Evolutionary conservation across 2,797 vertebrate genomes (phyloP).

Genomic region (Hylomyscus alleni): DNA sequence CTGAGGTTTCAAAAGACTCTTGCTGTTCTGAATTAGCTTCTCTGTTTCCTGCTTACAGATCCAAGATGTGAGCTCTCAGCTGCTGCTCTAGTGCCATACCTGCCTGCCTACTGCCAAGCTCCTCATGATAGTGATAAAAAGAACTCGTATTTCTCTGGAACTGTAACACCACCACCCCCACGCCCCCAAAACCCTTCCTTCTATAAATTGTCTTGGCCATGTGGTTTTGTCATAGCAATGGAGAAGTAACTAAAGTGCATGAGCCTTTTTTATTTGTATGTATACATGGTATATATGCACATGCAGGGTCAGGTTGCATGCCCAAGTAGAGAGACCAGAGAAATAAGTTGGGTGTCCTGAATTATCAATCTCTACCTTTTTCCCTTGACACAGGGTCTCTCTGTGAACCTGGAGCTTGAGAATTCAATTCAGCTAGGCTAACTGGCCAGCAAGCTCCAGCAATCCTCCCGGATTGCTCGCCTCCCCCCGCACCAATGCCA

Average conservation of each 20-base stretch:
- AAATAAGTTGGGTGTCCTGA: background rate
- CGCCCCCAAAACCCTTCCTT: background rate
- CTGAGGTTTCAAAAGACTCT: background rate
- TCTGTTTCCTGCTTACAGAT: background rate
- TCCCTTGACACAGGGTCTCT: background rate
- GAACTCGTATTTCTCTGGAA: background rate
- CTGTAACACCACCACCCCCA: background rate
- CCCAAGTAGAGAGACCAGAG: background rate
- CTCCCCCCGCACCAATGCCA: background rate
- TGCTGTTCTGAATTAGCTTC: background rate
- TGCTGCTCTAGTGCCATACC: background rate
- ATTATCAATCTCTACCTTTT: background rate
- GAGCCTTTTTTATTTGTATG: background rate
- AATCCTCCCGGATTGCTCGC: background rate
- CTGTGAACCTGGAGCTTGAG: background rate
- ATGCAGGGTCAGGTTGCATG: background rate
- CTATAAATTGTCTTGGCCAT: background rate
- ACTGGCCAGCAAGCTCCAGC: background rate
- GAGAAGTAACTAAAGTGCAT: background rate
- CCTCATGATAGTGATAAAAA: background rate
- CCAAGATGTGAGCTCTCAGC: background rate
- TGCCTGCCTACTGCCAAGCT: background rate
- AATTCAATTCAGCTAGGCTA: background rate
- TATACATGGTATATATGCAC: background rate
- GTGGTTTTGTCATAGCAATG: background rate